Base-by-base conservation (phyloP, 1,140 invertebrate genomes). In the Pseudomyrmex concolor region DNA sequence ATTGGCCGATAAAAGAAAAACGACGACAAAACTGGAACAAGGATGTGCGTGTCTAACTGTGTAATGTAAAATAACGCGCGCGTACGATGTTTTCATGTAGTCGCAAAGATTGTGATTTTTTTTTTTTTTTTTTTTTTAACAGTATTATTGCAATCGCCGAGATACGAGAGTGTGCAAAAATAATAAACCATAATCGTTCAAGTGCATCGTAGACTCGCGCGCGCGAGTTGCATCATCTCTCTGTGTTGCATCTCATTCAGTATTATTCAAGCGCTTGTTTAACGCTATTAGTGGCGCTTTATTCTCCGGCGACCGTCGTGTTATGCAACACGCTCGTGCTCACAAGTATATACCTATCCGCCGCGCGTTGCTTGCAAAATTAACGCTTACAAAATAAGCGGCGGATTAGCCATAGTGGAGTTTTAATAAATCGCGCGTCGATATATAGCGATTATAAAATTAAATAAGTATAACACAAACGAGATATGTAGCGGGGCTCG, bases 381-480 rank as follows among this genome's bases (percentile, higher is more conserved):
- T 80, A 71, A 70, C 66, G 76, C 66, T 70, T 80, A 60, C 54
- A 50, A 70, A 80, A 80, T 80, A 60, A 80, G 64, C 76, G 43
- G 43, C 64, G 54, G 74, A 78, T 84, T 78, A 80, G 74, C n/a
- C 62, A 45, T 22, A 34, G 34, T 68, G 73, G 15, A 72, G 64
- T 84, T 84, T 80, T 72, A 71, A 86, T 66, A 78, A 86, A 78
- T 76, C 63, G 9, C 68, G 7, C 57, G 54, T n/a, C 73, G 48
- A 77, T 55, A 54, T 17, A 15, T 8, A 59, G 8, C 64, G 66
- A 80, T 80, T 71, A 70, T 34, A 19, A 80, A 59, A 70, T 70
- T 70, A 64, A 66, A 71, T 59, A 80, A 80, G 48, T 80, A 12
- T 60, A 71, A 80, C 54, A 70, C 48, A 15, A 80, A n/a, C 25